Percentiles rank a stretch among this genome's conserved stretches.
phyloP scores from a whole-genome alignment of 1,140 invertebrate genomes.

The Drosophila sechellia region DNA sequence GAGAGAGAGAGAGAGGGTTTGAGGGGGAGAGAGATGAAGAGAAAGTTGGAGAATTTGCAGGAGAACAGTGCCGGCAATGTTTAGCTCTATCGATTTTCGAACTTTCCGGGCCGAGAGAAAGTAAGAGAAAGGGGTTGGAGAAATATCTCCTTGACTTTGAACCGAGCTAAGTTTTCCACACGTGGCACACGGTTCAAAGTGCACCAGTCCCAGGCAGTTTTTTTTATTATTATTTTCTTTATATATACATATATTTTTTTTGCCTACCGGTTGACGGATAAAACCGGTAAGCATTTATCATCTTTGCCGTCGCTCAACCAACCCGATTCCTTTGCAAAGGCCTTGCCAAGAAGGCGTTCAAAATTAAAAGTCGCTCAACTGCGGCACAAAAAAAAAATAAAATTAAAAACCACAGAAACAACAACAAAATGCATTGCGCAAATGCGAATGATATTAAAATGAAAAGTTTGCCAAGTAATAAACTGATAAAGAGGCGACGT shows the following conservation, averaged over 20 bases:
- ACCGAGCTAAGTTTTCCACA: conserved; percentile 11
- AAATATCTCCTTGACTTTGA: conserved; percentile 45
- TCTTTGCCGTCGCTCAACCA: conserved; percentile 56
- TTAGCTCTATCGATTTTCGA: conserved; percentile 83
- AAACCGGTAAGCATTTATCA: conserved; percentile 75
- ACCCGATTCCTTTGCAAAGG: conserved; percentile 44
- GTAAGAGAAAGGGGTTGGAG: conserved; percentile 3
- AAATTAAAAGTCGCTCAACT: conserved; percentile 81
- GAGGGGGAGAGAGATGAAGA: too few species aligned
- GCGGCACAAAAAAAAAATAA: conserved; percentile 17
- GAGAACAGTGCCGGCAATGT: conserved; percentile 56
- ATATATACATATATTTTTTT: neutral
- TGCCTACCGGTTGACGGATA: conserved; percentile 20
- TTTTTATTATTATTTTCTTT: neutral
- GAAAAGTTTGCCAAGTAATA: conserved; percentile 83
- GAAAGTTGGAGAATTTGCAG: conserved; percentile 4
- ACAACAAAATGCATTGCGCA: conserved; percentile 72
- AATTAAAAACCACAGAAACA: conserved; percentile 15
- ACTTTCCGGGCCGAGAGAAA: neutral
- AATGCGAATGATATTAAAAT: conserved; percentile 82
- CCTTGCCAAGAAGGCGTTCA: conserved; percentile 73
- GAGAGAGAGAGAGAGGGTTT: too few species aligned
- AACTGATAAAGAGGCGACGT: conserved; percentile 83
- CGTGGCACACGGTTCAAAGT: conserved; percentile 34
- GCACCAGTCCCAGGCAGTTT: conserved; percentile 17